Base-by-base conservation (phyloP, 2,797 vertebrate species). In the Prunella strophiata region DNA sequence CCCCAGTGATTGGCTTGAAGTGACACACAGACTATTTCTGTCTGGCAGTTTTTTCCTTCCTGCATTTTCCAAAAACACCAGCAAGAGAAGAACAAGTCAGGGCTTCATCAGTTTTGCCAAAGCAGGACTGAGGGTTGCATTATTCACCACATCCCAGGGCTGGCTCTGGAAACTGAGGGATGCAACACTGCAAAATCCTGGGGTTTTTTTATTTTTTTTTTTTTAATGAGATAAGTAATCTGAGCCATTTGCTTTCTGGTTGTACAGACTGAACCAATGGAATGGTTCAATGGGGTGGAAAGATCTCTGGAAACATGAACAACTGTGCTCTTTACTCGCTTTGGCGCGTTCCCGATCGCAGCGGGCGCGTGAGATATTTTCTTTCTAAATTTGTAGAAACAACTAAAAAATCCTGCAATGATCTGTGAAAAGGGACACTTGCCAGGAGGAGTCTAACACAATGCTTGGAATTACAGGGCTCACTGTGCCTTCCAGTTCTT, bases 51-150 rank as follows among this genome's bases (percentile, higher is more conserved):
- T 94, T 97, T 95, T 61, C 77, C 93, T 86, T 51, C 55, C 80
- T 85, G 54, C 68, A 4, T 77, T 91, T 96, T 96, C 93, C 88
- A 94, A 94, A 94, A 96, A 91, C 75, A 89, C 43, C 91, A 80
- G 57, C 47, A 54, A 87, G 29, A 88, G 71, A 78, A 59, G 83
- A 94, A 80, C 82, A 87, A 93, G 58, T 89, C 6, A 93, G 90
- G 88, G 54, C 63, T 94, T 94, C 59, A 54, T 93, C 80, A 94
- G 77, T 89, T 87, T 85, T 88, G 67, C 81, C 85, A 27, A 76
- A 81, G 63, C 87, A 71, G 81, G 91, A 83, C 91, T 95, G 91
- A 96, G 73, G 43, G 68, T 74, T 94, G 71, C 67, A 38, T 91
- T 96, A 82, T 91, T 82, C 62, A 7, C 62, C 59, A 17, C 79